Percentiles rank a stretch among this genome's conserved stretches.
These are phyloP conservation scores for Babyrousa celebensis DNA, from an alignment of 2,797 vertebrate species.

Conservation along the genomic window DNA sequence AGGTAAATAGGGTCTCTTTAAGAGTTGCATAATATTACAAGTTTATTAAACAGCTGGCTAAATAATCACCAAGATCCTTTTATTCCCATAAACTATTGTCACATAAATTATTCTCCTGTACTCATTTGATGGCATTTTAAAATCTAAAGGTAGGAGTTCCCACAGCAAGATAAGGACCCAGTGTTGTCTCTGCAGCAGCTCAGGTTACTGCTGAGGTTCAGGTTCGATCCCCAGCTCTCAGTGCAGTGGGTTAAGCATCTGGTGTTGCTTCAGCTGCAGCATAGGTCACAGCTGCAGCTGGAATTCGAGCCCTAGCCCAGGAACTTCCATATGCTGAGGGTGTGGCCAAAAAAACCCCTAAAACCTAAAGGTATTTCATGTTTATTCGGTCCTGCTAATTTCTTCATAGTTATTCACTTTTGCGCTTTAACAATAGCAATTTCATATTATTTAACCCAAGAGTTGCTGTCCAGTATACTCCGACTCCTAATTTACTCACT, in stretches of 20 bases:
- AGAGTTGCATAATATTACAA: not conserved
- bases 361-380: not conserved
- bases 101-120: not conserved
- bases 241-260: too few relatives aligned
- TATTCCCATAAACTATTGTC: not conserved
- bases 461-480: not conserved
- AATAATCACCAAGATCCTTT: slow-evolving; percentile 1
- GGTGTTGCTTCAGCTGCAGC: too few relatives aligned
- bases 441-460: not conserved
- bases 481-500: not conserved
- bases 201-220: too few relatives aligned
- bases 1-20: not conserved
- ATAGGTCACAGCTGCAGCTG: too few relatives aligned
- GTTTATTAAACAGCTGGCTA: slow-evolving; percentile 19
- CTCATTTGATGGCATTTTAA: slow-evolving; percentile 29
- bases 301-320: too few relatives aligned
- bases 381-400: slow-evolving; percentile 34
- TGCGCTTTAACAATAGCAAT: not conserved
- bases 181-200: too few relatives aligned
- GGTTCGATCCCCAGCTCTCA: too few relatives aligned
- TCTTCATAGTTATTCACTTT: not conserved
- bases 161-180: too few relatives aligned
- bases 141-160: not conserved
- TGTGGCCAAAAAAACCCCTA: too few relatives aligned
- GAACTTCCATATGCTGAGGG: too few relatives aligned